A percentile compares a stretch with the other conserved stretches of the same genome.
Conservation (phyloP, 2,113 vertebrate genomes). For the Eulemur macaco region DNA sequence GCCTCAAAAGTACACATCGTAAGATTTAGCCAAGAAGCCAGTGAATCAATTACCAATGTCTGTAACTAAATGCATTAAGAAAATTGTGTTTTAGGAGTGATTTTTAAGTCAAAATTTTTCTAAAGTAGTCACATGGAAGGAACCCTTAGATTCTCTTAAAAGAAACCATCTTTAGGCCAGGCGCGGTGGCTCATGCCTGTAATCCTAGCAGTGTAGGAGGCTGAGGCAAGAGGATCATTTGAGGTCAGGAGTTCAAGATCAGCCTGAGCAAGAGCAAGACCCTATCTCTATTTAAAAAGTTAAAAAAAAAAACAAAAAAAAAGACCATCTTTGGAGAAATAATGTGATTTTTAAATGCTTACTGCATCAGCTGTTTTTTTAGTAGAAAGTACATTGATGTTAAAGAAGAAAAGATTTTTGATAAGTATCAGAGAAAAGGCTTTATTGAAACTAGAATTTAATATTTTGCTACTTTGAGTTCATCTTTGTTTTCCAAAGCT, state of each 20-base stretch:
- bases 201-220: too few relatives aligned
- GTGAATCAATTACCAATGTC: not conserved
- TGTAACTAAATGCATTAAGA: not conserved
- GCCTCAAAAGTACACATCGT: not conserved
- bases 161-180: not conserved
- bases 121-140: not conserved
- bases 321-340: not conserved
- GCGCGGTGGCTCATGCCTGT: too few relatives aligned
- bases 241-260: too few relatives aligned
- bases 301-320: not conserved
- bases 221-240: too few relatives aligned
- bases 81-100: not conserved
- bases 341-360: not conserved
- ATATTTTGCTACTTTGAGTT: not conserved
- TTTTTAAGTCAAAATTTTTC: not conserved
- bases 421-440: not conserved
- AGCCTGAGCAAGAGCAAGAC: too few relatives aligned
- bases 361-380: not conserved
- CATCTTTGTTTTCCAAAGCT: not conserved
- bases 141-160: not conserved
- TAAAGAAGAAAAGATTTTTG: conserved; percentile 26
- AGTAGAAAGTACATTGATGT: not conserved
- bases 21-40: not conserved
- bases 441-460: conserved; percentile 5
- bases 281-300: too few relatives aligned